Evolutionary conservation across 1,140 invertebrate species (phyloP).

Genomic region (Akabosia matsudoensis): DNA sequence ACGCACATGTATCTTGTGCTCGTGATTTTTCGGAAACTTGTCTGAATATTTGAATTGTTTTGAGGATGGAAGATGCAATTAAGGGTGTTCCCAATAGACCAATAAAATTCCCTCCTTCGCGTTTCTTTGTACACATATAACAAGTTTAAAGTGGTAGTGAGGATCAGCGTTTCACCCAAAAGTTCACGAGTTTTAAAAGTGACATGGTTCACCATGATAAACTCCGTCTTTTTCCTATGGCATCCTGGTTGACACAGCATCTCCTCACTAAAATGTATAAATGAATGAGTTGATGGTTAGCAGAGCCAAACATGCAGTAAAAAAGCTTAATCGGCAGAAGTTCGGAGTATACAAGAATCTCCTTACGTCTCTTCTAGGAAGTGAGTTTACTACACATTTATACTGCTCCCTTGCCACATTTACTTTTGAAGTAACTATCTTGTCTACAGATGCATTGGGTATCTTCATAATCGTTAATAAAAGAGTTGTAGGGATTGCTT

Average conservation of each 20-base stretch:
- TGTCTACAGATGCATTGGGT: too few species aligned
- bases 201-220: not conserved
- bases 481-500: too few species aligned
- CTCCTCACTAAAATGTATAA: not conserved
- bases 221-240: not conserved
- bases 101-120: slow-evolving; percentile 40
- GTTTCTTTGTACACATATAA: not conserved
- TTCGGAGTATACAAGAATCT: too few species aligned
- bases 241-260: too few species aligned
- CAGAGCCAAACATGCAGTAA: too few species aligned
- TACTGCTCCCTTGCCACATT: slow-evolving; percentile 11
- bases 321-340: too few species aligned
- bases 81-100: slow-evolving; percentile 38
- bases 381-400: slow-evolving; percentile 2
- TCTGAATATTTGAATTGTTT: slow-evolving; percentile 17
- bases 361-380: not conserved
- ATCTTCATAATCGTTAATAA: too few species aligned
- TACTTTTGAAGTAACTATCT: too few species aligned
- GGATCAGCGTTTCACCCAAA: slow-evolving; percentile 2
- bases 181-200: not conserved
- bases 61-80: slow-evolving; percentile 29
- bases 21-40: slow-evolving; percentile 34
- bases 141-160: not conserved
- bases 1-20: slow-evolving; percentile 38
- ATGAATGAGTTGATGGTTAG: too few species aligned